These are phyloP conservation scores for Phaonia tiefii DNA, from an alignment of 2,888 invertebrate genomes.

Conservation along the genomic window DNA sequence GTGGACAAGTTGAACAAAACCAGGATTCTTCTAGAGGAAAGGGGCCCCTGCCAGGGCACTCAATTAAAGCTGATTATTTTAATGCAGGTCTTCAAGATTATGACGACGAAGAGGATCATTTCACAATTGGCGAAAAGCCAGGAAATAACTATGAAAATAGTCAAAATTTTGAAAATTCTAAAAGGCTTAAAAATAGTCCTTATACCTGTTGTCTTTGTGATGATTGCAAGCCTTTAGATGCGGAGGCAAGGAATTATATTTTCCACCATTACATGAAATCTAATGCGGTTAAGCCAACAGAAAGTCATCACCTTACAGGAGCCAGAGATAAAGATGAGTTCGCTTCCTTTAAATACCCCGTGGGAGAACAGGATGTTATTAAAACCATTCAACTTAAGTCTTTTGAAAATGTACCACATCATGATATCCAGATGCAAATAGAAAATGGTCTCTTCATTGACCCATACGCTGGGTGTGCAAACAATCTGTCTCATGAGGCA, in stretches of 20 bases:
- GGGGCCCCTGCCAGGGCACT: too few species aligned
- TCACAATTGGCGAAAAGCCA: too few species aligned
- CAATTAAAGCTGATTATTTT: too few species aligned
- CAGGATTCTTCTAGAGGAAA: too few species aligned
- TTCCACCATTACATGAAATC: not conserved
- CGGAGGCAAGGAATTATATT: not conserved
- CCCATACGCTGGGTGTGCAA: constrained; percentile 64
- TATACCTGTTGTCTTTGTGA: not conserved
- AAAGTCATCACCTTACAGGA: not conserved
- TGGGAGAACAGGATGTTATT: not conserved
- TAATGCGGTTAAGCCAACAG: not conserved
- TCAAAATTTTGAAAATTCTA: too few species aligned
- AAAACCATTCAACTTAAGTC: not conserved
- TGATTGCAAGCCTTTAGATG: not conserved
- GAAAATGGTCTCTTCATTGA: not conserved
- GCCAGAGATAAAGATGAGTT: not conserved
- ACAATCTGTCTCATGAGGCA: constrained; percentile 79
- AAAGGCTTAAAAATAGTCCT: too few species aligned
- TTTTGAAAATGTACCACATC: not conserved
- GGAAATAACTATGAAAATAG: too few species aligned
- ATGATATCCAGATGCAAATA: not conserved
- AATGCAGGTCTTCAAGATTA: too few species aligned
- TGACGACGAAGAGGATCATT: too few species aligned
- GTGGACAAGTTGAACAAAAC: too few species aligned
- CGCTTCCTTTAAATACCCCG: not conserved